Evolutionary conservation across 1,140 invertebrate genomes (phyloP).

Genomic region (Drosophila watanabei): DNA sequence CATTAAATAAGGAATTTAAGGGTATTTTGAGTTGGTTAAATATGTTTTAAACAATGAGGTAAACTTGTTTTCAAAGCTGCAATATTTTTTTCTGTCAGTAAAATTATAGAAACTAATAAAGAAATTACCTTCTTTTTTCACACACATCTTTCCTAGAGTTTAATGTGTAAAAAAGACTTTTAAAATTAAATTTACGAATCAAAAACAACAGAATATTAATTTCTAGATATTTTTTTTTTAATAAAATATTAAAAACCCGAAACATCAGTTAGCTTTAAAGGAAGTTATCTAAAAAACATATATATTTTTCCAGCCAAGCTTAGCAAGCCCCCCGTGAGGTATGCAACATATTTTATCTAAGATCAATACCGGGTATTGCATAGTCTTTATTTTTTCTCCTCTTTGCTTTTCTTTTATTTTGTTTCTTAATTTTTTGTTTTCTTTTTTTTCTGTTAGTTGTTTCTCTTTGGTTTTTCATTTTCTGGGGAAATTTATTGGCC

Average conservation of each 20-base stretch:
- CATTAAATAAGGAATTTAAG: slow-evolving; percentile 10
- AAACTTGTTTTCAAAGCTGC: too few relatives aligned
- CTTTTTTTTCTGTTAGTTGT: background rate
- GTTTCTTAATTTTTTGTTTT: background rate
- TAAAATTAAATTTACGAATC: background rate
- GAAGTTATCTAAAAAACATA: background rate
- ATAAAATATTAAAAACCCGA: background rate
- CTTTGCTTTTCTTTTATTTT: too few relatives aligned
- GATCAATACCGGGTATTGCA: slow-evolving; percentile 10
- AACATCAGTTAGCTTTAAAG: background rate
- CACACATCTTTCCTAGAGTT: background rate
- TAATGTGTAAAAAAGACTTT: background rate
- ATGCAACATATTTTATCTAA: background rate
- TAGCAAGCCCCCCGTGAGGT: too few relatives aligned
- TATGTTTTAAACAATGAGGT: background rate
- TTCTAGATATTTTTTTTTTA: background rate
- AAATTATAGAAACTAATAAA: background rate
- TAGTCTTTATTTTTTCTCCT: background rate
- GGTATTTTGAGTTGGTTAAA: background rate
- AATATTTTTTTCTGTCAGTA: background rate
- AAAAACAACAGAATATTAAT: background rate
- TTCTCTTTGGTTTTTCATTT: slow-evolving; percentile 30
- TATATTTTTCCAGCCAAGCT: too few relatives aligned
- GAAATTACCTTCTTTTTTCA: background rate
- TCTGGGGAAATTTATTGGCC: slow-evolving; percentile 54